Base-by-base conservation (phyloP, 2,113 vertebrate genomes). In the Heliornis fulica region DNA sequence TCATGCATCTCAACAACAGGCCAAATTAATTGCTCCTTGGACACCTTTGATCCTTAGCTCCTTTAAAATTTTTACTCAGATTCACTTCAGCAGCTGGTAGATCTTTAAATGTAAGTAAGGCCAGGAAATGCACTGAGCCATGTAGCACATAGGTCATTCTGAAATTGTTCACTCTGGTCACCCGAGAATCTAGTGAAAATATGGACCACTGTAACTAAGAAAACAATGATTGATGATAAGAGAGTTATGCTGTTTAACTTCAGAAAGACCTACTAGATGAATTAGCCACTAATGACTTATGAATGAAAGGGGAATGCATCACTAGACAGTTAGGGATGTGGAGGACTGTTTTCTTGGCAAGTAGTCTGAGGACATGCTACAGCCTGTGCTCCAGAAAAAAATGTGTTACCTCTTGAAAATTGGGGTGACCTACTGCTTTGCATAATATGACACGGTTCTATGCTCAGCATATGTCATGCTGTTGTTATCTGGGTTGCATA, bases 381-480 rank as follows among this genome's bases (percentile, higher is more conserved):
- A 46, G 77, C 48, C 48, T 25, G 21, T 65, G 29, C 84, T 96
- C 88, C 59, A 91, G 65, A 88, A 94, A 93, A 77, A 87, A 81
- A 81, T 3, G 66, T 54, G 53, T 95, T 54, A 74, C 72, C 61
- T 96, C 92, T 94, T 81, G 66, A 92, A 97, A 96, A 91, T 85
- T 60, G 95, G 79, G 93, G 91, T 11, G 20, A 56, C 38, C 48
- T 76, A 46, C 36, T 85, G 51, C 72, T 93, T 94, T 96, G 83
- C 59, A 93, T 83, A 95, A 84, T n/a, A 60, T 11, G 83, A 32
- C 86, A 77, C 22, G 65, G 63, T 54, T 88, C 22, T 51, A 46
- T 22, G 2, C 46, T 68, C 31, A 12, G 60, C 16, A 25, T 22
- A 23, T 18, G 21, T 45, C 78, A 68, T 9, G 16, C 32, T 51